These are phyloP conservation scores for Enteromius radiatus DNA, from an alignment of 2,797 vertebrate species.

Conservation along the genomic window DNA sequence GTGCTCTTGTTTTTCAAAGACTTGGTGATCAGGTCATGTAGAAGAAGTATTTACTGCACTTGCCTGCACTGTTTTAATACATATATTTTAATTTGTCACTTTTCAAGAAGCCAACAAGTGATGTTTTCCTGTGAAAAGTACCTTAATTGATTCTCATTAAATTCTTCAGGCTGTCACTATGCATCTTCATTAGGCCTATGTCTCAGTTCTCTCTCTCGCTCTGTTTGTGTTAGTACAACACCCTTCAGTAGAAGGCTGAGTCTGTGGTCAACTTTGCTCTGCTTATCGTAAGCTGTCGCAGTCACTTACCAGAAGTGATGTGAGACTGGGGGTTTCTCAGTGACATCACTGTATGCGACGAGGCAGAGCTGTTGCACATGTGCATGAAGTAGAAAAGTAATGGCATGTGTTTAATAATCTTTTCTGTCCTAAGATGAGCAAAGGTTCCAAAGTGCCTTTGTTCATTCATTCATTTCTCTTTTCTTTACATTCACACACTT, in stretches of 20 bases:
- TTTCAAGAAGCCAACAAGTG: background rate
- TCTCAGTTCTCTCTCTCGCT: conserved; percentile 15
- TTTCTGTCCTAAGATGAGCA: background rate
- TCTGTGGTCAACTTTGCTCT: conserved; percentile 59
- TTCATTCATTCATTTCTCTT: background rate
- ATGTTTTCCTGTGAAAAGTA: conserved; percentile 12
- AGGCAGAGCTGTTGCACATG: background rate
- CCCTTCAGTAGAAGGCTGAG: conserved; percentile 33
- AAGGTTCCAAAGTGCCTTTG: background rate
- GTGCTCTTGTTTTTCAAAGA: conserved; percentile 28
- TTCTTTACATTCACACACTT: background rate
- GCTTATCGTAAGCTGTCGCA: conserved; percentile 64
- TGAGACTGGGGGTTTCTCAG: conserved; percentile 61
- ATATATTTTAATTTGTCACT: conserved; percentile 37
- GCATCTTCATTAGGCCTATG: background rate
- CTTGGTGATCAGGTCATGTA: background rate
- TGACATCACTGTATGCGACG: conserved; percentile 46
- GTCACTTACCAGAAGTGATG: conserved; percentile 67
- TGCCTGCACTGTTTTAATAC: background rate
- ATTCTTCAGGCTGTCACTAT: background rate
- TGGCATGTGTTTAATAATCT: background rate
- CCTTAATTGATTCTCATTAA: conserved; percentile 32
- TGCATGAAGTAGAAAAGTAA: background rate
- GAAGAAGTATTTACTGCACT: background rate
- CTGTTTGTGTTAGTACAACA: conserved; percentile 19